Evolutionary conservation across 2,113 vertebrate genomes (phyloP).

Genomic region (Melanocharis versteri): DNA sequence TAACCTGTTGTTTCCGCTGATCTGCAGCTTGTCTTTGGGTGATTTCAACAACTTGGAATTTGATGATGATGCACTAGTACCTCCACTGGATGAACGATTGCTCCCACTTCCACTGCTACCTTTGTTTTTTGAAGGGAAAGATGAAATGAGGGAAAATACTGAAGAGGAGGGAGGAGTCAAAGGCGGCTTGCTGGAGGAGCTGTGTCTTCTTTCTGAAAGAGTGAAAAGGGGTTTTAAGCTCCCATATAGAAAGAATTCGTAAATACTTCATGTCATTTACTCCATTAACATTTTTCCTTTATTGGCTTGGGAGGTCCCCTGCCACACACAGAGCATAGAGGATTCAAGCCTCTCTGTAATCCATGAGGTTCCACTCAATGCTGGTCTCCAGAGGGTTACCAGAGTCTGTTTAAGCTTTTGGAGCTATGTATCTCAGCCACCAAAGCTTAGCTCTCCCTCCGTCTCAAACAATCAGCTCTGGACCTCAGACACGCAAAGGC

Average conservation of each 20-base stretch:
- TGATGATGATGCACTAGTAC: slow-evolving; percentile 78
- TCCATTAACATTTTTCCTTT: neutral
- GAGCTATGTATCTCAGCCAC: neutral
- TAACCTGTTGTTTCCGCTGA: slow-evolving; percentile 84
- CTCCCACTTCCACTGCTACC: slow-evolving; percentile 71
- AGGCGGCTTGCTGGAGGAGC: slow-evolving; percentile 85
- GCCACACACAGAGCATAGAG: neutral
- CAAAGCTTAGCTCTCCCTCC: neutral
- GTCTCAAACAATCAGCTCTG: neutral
- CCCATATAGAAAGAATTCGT: neutral
- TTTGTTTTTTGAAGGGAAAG: slow-evolving; percentile 83
- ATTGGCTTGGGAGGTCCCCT: neutral
- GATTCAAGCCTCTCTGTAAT: neutral
- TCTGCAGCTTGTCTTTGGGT: slow-evolving; percentile 95
- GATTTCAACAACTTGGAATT: slow-evolving; percentile 90
- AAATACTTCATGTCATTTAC: neutral
- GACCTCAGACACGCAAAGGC: neutral
- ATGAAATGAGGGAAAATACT: slow-evolving; percentile 80
- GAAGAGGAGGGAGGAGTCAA: slow-evolving; percentile 77
- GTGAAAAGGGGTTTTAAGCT: neutral
- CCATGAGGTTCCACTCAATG: neutral
- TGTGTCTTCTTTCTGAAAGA: slow-evolving; percentile 93
- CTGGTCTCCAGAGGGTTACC: neutral
- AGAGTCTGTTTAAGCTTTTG: neutral
- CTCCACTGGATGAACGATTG: slow-evolving; percentile 76